Percentiles rank a stretch among this genome's conserved stretches.
Evolutionary conservation across 2,888 invertebrate species (phyloP).

Genomic region (Drosophila neutralis): DNA sequence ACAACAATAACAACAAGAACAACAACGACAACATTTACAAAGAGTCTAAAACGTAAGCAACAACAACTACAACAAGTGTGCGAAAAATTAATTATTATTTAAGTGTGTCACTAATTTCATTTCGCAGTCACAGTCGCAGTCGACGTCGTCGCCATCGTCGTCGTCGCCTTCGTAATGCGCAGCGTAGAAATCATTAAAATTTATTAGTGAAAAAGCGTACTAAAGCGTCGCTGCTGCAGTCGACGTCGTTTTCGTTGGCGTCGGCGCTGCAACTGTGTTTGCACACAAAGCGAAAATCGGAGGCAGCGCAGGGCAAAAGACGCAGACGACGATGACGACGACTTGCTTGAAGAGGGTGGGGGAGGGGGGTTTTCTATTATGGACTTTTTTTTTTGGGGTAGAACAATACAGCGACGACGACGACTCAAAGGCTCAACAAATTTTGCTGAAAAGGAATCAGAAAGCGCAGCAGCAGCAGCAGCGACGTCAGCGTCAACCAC

Average conservation of each 20-base stretch:
- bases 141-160: conserved; percentile 20
- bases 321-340: conserved; percentile 44
- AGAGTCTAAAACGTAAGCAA: conserved; percentile 23
- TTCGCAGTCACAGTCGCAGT: conserved; percentile 56
- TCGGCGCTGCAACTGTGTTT: conserved; percentile 63
- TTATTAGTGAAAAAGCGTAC: conserved; percentile 60
- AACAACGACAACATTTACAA: conserved; percentile 15
- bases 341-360: conserved; percentile 15
- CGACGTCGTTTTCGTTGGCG: conserved; percentile 49
- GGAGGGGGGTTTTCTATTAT: conserved; percentile 58
- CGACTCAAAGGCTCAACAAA: conserved; percentile 75
- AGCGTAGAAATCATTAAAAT: conserved; percentile 76
- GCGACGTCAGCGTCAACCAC: conserved; percentile 60
- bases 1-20: conserved; percentile 36
- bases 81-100: conserved; percentile 77
- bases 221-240: conserved; percentile 39
- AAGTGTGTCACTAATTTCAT: conserved; percentile 80
- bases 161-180: conserved; percentile 57
- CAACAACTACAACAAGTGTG: conserved; percentile 76
- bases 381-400: conserved; percentile 68
- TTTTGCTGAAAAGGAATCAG: conserved; percentile 75
- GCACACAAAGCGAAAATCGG: conserved; percentile 55
- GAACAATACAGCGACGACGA: conserved; percentile 66
- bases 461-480: conserved; percentile 63
- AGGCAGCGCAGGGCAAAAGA: conserved; percentile 27